Percentiles rank a stretch among this genome's conserved stretches.
Conservation (phyloP, 2,797 vertebrate species). For the Phataginus tricuspis region DNA sequence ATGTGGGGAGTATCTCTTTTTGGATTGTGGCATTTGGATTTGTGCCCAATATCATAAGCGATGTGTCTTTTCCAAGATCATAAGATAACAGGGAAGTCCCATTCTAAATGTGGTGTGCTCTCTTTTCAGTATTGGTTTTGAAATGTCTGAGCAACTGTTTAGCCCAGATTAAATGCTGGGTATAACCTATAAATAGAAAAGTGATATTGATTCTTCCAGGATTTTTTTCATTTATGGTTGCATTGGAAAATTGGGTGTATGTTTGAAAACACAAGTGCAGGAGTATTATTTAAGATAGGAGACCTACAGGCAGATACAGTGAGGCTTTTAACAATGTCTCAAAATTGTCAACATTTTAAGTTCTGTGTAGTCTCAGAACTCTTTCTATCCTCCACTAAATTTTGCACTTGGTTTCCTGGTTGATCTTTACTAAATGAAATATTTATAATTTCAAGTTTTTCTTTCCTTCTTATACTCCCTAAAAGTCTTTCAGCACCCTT, state of each 20-base stretch:
- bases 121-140: neutral
- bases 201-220: neutral
- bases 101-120: neutral
- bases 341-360: neutral
- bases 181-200: neutral
- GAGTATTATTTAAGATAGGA: neutral
- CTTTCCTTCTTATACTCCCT: neutral
- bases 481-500: neutral
- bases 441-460: neutral
- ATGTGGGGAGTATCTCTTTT: neutral
- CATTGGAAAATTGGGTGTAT: neutral
- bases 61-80: neutral
- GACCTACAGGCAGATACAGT: neutral
- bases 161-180: neutral
- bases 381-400: neutral
- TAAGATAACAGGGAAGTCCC: neutral
- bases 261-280: neutral
- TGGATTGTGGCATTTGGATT: neutral
- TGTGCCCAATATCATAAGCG: neutral
- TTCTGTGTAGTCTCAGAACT: neutral
- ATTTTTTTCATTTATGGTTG: neutral
- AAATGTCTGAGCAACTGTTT: neutral
- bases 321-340: neutral
- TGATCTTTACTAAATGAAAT: neutral
- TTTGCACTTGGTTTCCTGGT: neutral